Conservation (phyloP, 2,797 vertebrate genomes). For the Knipowitschia caucasica region DNA sequence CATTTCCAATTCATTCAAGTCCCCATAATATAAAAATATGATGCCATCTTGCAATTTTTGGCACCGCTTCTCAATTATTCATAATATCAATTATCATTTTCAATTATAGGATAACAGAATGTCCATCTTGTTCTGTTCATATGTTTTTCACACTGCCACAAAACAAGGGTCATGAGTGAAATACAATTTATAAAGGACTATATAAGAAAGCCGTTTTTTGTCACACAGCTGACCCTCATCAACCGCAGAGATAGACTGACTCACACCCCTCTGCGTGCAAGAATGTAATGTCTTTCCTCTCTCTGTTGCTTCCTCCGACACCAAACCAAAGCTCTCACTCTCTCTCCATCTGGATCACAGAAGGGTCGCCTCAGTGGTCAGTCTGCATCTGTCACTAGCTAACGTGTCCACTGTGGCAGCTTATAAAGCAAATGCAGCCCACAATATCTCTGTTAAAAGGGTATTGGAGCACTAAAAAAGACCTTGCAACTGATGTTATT, state of each 20-base stretch:
- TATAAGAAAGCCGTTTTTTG: neutral
- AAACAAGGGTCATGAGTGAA: too few species aligned
- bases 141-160: too few species aligned
- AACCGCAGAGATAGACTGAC: conserved; percentile 17
- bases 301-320: conserved; percentile 30
- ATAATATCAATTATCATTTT: too few species aligned
- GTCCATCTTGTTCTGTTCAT: too few species aligned
- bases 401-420: neutral
- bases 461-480: neutral
- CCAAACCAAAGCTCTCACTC: conserved; percentile 15
- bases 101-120: too few species aligned
- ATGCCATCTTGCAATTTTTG: too few species aligned
- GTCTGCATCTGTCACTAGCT: conserved; percentile 41
- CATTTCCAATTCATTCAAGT: neutral
- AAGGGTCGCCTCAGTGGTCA: conserved; percentile 29
- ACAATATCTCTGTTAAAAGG: neutral
- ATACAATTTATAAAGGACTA: neutral
- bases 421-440: neutral
- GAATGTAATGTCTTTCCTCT: conserved; percentile 23
- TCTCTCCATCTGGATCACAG: conserved; percentile 47
- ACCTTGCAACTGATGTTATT: too few species aligned
- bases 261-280: conserved; percentile 44
- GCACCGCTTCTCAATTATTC: too few species aligned
- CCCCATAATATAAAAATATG: neutral
- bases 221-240: conserved; percentile 9